Conservation (phyloP, 2,113 vertebrate genomes). For the Cichladusa arquata region DNA sequence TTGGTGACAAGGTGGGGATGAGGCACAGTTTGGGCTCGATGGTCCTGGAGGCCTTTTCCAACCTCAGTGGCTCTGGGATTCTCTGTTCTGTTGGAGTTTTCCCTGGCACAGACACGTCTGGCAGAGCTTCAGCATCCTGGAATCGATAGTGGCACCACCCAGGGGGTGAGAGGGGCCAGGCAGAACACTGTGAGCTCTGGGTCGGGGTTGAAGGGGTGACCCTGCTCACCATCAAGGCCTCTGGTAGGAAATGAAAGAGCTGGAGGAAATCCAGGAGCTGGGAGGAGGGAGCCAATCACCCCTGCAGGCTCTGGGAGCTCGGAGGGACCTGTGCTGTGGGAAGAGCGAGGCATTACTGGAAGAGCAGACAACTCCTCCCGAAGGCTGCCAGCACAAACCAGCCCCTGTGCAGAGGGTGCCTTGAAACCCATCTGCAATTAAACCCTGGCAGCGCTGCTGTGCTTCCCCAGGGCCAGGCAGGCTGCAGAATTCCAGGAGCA, state of each 20-base stretch:
- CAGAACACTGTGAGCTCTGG: background rate
- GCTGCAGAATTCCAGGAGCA: background rate
- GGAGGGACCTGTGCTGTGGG: background rate
- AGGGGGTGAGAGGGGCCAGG: background rate
- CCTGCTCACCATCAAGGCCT: background rate
- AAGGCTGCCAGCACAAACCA: constrained; percentile 23
- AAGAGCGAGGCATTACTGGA: background rate
- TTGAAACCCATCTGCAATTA: background rate
- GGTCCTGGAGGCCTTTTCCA: background rate
- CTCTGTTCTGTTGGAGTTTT: background rate
- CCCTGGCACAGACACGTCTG: background rate
- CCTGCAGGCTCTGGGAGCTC: background rate
- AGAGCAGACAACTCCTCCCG: background rate
- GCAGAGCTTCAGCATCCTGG: background rate
- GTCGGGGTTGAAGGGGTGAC: fast-evolving
- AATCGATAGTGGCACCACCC: fast-evolving
- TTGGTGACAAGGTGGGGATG: background rate
- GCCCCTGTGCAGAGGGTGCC: background rate
- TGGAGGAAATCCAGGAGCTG: background rate
- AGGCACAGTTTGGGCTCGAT: fast-evolving
- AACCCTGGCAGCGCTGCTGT: background rate
- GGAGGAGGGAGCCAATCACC: background rate
- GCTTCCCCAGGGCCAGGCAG: background rate
- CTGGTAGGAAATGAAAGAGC: background rate
- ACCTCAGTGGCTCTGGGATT: fast-evolving